These are phyloP conservation scores for Danaus chrysippus DNA, from an alignment of 2,888 invertebrate species.

Conservation along the genomic window DNA sequence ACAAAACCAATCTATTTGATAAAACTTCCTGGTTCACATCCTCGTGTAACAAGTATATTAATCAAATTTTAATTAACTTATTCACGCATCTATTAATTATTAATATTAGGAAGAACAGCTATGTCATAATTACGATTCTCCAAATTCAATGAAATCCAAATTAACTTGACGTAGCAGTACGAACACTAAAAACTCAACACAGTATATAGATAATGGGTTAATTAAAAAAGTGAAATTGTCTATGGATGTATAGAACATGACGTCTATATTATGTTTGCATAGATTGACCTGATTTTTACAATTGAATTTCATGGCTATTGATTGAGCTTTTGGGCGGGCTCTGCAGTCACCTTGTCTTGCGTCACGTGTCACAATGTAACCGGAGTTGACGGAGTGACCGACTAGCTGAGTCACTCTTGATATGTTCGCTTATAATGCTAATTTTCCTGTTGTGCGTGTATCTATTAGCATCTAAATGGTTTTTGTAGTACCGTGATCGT, in stretches of 20 bases:
- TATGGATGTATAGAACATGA: slow-evolving; percentile 23
- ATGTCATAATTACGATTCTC: no score
- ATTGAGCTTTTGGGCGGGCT: slow-evolving; percentile 70
- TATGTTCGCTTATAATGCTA: slow-evolving; percentile 74
- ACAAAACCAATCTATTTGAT: no score
- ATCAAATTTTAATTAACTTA: no score
- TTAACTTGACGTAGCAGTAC: no score
- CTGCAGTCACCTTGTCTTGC: slow-evolving; percentile 63
- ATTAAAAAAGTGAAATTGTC: no score
- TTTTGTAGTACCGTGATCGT: slow-evolving; percentile 50
- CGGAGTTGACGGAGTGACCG: slow-evolving; percentile 62
- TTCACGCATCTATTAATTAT: no score
- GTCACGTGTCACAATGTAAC: slow-evolving; percentile 51
- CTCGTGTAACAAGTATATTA: background rate
- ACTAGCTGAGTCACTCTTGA: slow-evolving; percentile 70
- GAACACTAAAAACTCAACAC: no score
- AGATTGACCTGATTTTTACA: slow-evolving; percentile 57
- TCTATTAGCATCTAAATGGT: slow-evolving; percentile 74
- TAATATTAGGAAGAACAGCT: no score
- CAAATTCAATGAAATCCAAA: no score
- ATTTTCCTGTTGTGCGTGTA: slow-evolving; percentile 73
- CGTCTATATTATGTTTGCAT: slow-evolving; percentile 39
- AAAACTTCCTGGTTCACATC: no score
- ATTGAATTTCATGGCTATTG: slow-evolving; percentile 72
- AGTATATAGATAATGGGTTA: no score